Evolutionary conservation across 2,113 vertebrate genomes (phyloP).

Genomic region (Theristicus caerulescens): DNA sequence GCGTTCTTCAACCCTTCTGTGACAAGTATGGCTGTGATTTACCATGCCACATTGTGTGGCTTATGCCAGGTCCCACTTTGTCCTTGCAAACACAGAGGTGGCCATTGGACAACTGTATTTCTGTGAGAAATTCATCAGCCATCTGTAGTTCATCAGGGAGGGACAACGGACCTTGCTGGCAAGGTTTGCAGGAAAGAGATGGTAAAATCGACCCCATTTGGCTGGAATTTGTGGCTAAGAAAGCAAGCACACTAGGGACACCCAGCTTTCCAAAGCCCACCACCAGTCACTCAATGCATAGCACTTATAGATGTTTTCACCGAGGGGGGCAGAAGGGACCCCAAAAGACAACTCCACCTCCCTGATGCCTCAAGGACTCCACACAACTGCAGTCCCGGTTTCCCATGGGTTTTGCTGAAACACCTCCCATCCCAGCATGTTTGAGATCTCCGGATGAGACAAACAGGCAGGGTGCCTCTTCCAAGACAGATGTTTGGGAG

Average conservation of each 20-base stretch:
- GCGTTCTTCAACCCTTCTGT: not conserved
- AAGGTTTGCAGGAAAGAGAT: not conserved
- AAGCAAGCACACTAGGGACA: not conserved
- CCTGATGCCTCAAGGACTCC: accelerated
- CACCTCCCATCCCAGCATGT: not conserved
- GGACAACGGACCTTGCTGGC: not conserved
- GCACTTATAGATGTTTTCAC: not conserved
- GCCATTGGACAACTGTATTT: accelerated
- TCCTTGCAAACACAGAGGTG: not conserved
- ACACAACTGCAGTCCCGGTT: not conserved
- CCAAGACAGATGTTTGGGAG: not conserved
- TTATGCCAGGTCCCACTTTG: not conserved
- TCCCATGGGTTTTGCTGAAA: not conserved
- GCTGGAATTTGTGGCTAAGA: not conserved
- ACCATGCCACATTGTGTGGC: not conserved
- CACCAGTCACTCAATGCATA: not conserved
- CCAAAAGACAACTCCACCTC: not conserved
- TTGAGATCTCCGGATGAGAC: not conserved
- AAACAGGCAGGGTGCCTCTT: not conserved
- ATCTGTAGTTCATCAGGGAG: not conserved
- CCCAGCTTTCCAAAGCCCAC: not conserved
- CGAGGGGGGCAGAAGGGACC: not conserved
- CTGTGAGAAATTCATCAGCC: not conserved
- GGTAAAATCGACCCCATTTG: not conserved
- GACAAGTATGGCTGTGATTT: not conserved